Conservation (phyloP, 2,113 vertebrate genomes). For the Pollimyrus isidori region DNA sequence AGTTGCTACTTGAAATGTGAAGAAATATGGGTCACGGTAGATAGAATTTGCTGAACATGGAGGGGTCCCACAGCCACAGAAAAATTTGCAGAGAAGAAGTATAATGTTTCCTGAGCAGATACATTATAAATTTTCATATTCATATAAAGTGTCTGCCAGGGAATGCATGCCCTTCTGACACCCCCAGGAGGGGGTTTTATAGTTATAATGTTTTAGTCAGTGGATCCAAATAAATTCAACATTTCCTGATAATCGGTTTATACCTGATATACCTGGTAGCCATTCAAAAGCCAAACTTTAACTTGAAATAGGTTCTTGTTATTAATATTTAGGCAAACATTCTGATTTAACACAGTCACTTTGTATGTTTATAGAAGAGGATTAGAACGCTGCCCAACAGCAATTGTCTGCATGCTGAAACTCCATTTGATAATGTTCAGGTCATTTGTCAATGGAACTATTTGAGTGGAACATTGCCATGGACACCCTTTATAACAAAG, state of each 20-base stretch:
- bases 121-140: neutral
- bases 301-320: neutral
- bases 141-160: neutral
- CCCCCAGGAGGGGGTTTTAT: neutral
- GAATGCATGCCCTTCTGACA: neutral
- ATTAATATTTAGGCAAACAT: neutral
- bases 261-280: neutral
- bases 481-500: neutral
- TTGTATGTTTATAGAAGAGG: neutral
- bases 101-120: neutral
- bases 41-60: neutral
- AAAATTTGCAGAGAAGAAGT: neutral
- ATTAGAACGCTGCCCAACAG: neutral
- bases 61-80: neutral
- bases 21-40: neutral
- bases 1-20: neutral
- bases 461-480: neutral
- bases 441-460: neutral
- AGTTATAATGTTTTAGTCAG: neutral
- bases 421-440: neutral
- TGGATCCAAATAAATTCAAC: neutral
- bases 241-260: neutral
- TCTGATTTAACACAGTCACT: conserved; percentile 1
- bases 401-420: neutral
- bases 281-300: neutral